A percentile compares a stretch with the other conserved stretches of the same genome.
These are phyloP conservation scores for Papilio gigon DNA, from an alignment of 2,888 invertebrate species.

Conservation along the genomic window DNA sequence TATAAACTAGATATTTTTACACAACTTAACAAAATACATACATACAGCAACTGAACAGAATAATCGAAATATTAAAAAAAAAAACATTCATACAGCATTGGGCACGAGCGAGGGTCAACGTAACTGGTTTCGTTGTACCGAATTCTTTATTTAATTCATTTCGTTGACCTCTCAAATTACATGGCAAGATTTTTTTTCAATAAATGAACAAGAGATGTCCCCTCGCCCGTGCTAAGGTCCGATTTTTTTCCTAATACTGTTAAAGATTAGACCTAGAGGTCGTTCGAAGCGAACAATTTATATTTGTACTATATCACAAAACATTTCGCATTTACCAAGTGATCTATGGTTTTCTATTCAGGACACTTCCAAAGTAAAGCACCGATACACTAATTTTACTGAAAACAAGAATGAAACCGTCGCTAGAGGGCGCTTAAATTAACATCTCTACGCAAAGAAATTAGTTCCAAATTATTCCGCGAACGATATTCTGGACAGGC, in stretches of 20 bases:
- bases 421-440: too few species aligned
- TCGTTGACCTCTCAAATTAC: constrained; percentile 35
- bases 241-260: constrained; percentile 68
- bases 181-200: constrained; percentile 46
- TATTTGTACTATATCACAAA: constrained; percentile 80
- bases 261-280: constrained; percentile 55
- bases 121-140: constrained; percentile 34
- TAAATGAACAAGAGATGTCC: constrained; percentile 29
- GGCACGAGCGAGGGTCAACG: constrained; percentile 44
- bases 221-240: constrained; percentile 33
- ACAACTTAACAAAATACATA: constrained; percentile 83
- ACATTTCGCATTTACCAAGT: constrained; percentile 51
- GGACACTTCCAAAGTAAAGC: constrained; percentile 42
- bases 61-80: constrained; percentile 67
- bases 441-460: too few species aligned
- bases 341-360: constrained; percentile 42
- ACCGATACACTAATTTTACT: neutral
- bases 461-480: too few species aligned
- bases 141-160: constrained; percentile 20
- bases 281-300: constrained; percentile 53
- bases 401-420: too few species aligned
- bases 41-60: constrained; percentile 80
- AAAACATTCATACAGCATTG: constrained; percentile 68
- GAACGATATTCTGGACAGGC: too few species aligned
- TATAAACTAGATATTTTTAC: constrained; percentile 81